Conservation (phyloP, 2,113 vertebrate genomes). For the Nipponia nippon region DNA sequence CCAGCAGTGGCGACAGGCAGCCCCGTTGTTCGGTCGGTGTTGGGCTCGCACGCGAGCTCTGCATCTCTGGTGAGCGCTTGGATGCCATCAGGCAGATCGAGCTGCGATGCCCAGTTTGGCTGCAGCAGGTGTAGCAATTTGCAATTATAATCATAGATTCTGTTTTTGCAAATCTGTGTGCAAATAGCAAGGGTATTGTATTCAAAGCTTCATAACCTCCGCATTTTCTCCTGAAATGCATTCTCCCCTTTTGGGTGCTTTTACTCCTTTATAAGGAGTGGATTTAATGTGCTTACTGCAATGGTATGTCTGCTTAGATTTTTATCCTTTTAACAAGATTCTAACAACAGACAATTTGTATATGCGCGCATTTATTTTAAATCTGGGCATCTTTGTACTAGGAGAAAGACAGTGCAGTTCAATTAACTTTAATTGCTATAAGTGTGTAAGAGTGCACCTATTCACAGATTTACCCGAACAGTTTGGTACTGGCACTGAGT, state of each 20-base stretch:
- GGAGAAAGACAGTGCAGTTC: neutral
- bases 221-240: neutral
- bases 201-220: neutral
- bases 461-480: neutral
- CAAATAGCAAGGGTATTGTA: neutral
- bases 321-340: neutral
- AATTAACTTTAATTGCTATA: neutral
- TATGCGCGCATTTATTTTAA: neutral
- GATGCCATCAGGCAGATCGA: neutral
- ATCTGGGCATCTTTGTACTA: neutral
- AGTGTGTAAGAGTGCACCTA: neutral
- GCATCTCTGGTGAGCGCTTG: neutral
- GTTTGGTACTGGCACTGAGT: neutral
- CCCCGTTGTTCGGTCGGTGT: neutral
- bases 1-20: neutral
- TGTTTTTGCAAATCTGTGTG: neutral
- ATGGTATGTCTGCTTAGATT: neutral
- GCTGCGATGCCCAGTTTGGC: neutral
- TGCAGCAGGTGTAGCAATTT: neutral
- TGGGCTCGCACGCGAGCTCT: neutral
- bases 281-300: neutral
- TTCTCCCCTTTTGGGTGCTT: neutral
- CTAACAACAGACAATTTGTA: rapidly evolving
- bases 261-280: neutral
- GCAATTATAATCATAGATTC: neutral